Percentiles rank a stretch among this genome's conserved stretches.
These are phyloP conservation scores for Urechis unicinctus DNA, from an alignment of 2,888 invertebrate species.

Conservation along the genomic window DNA sequence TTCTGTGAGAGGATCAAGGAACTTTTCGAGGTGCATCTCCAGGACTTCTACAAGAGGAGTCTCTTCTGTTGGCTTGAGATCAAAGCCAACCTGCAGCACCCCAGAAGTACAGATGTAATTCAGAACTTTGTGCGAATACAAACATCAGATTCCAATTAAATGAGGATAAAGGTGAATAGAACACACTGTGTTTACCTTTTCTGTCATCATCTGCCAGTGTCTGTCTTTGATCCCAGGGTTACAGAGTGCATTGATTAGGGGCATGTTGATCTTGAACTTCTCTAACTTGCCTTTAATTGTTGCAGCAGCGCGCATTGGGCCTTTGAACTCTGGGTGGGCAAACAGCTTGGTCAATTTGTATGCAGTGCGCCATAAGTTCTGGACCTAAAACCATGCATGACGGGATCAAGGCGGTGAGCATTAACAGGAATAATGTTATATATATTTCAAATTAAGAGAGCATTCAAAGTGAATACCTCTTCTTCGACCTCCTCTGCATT, in stretches of 20 bases:
- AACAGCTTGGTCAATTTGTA: constrained; percentile 49
- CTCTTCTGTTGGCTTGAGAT: constrained; percentile 39
- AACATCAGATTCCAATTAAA: too few species aligned
- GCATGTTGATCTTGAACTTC: constrained; percentile 49
- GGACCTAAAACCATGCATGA: constrained; percentile 30
- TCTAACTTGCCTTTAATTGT: constrained; percentile 47
- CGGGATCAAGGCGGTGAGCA: background rate
- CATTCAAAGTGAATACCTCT: constrained; percentile 27
- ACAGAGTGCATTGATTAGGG: constrained; percentile 45
- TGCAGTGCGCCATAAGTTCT: constrained; percentile 46
- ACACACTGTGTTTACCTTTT: constrained; percentile 29
- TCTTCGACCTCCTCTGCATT: constrained; percentile 49
- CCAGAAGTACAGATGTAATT: background rate
- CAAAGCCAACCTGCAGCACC: constrained; percentile 34
- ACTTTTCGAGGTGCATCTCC: constrained; percentile 44
- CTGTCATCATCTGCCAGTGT: constrained; percentile 48
- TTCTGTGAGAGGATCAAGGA: constrained; percentile 39
- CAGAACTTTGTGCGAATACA: background rate
- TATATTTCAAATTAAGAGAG: background rate
- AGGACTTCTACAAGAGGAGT: constrained; percentile 44
- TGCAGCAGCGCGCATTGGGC: constrained; percentile 41
- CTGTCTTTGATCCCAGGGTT: constrained; percentile 48
- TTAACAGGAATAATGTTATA: background rate
- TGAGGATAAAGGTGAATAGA: background rate
- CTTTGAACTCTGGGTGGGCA: constrained; percentile 40